Conservation (phyloP, 1,140 invertebrate species). For the Achatina immaculata region DNA sequence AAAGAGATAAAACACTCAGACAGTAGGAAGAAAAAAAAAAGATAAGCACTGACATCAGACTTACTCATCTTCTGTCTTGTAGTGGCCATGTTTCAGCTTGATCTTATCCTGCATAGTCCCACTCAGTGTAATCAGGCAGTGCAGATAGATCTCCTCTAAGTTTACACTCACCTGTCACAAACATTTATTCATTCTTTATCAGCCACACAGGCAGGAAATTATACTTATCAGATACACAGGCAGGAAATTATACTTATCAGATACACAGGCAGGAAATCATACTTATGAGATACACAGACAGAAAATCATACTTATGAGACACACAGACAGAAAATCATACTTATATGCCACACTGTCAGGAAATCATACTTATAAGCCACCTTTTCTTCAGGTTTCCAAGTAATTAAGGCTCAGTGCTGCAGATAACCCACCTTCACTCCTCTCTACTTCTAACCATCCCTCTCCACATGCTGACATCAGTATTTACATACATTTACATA, state of each 20-base stretch:
- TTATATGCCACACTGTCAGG: background rate
- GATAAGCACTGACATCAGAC: background rate
- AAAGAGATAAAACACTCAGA: no score
- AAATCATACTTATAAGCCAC: background rate
- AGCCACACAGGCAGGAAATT: background rate
- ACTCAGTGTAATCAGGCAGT: slow-evolving; percentile 30
- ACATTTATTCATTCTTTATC: background rate
- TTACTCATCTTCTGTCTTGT: slow-evolving; percentile 37
- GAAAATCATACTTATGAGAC: background rate
- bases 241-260: background rate
- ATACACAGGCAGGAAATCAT: background rate
- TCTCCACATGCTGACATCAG: background rate
- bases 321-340: background rate
- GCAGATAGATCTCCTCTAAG: slow-evolving; percentile 33
- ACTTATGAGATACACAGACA: background rate
- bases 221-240: background rate
- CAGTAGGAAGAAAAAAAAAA: background rate
- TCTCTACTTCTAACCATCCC: no score
- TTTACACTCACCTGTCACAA: slow-evolving; percentile 21
- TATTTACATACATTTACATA: background rate
- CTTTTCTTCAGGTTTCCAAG: background rate
- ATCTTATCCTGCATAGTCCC: slow-evolving; percentile 20
- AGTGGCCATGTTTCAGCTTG: slow-evolving; percentile 36
- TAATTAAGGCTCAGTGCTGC: no score
- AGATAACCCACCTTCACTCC: no score